Percentiles rank a stretch among this genome's conserved stretches.
phyloP scores from a whole-genome alignment of 2,113 vertebrate genomes.

The Zingel zingel region DNA sequence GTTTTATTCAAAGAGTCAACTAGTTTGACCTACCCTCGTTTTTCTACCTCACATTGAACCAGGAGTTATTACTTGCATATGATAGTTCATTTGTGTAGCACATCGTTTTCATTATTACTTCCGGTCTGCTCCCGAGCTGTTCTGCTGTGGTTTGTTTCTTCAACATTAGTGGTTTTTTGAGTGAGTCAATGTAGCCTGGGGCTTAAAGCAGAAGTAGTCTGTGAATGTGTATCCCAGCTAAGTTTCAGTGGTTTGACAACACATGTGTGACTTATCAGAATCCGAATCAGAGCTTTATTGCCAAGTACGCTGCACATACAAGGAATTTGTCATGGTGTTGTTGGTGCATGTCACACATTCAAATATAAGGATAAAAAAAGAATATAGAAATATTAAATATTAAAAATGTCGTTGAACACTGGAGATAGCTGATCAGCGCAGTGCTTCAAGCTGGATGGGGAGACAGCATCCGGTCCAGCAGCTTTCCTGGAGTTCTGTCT shows the following conservation, averaged over 20 bases:
- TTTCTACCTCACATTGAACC: not conserved
- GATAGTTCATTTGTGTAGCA: constrained; percentile 16
- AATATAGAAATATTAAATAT: too few relatives aligned
- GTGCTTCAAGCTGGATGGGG: too few relatives aligned
- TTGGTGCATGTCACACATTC: too few relatives aligned
- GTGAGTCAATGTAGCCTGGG: not conserved
- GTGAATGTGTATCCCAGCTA: not conserved
- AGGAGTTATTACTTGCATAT: not conserved
- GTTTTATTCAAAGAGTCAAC: not conserved
- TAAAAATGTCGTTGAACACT: too few relatives aligned
- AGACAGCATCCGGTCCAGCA: too few relatives aligned
- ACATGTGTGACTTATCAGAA: not conserved
- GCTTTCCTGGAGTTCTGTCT: too few relatives aligned
- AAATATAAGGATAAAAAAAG: too few relatives aligned
- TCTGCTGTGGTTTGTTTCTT: not conserved
- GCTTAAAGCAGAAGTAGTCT: constrained; percentile 1
- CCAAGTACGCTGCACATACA: too few relatives aligned
- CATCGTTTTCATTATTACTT: not conserved
- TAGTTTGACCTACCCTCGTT: not conserved
- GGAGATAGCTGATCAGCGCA: too few relatives aligned
- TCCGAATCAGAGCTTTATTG: too few relatives aligned
- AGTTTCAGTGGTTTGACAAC: not conserved
- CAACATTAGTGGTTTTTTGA: not conserved
- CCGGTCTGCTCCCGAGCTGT: not conserved
- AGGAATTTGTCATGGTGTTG: too few relatives aligned